These are phyloP conservation scores for Cheilosia pagana DNA, from an alignment of 2,888 invertebrate genomes.

Conservation along the genomic window DNA sequence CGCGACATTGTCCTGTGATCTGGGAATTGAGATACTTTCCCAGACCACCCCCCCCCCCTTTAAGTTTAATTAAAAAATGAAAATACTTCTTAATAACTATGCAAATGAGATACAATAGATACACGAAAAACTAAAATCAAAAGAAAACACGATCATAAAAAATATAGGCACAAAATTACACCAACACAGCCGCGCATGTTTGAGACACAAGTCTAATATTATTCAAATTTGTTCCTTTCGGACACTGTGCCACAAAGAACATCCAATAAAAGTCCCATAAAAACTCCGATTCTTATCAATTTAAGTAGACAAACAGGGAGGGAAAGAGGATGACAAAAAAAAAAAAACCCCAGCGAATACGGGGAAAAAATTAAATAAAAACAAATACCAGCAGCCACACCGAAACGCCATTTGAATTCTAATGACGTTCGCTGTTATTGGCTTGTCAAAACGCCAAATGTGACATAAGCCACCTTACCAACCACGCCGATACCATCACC, in stretches of 20 bases:
- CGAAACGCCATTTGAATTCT: slow-evolving; percentile 67
- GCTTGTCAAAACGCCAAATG: slow-evolving; percentile 51
- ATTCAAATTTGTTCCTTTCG: slow-evolving; percentile 60
- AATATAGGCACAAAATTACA: slow-evolving; percentile 30
- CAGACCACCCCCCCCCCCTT: background rate
- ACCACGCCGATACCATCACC: no score
- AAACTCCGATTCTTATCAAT: slow-evolving; percentile 72
- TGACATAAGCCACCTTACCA: slow-evolving; percentile 68
- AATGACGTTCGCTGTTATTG: slow-evolving; percentile 45
- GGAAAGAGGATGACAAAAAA: background rate
- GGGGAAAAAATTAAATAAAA: slow-evolving; percentile 20
- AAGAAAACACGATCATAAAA: slow-evolving; percentile 46
- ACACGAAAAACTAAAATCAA: slow-evolving; percentile 39
- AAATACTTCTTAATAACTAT: slow-evolving; percentile 66
- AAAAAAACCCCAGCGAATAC: background rate
- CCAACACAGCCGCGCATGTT: slow-evolving; percentile 4
- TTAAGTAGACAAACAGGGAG: slow-evolving; percentile 42
- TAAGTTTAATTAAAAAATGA: slow-evolving; percentile 43
- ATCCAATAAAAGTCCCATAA: slow-evolving; percentile 72
- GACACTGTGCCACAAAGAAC: slow-evolving; percentile 47
- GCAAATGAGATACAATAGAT: slow-evolving; percentile 63
- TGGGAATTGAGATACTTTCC: background rate
- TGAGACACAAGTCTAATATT: slow-evolving; percentile 25
- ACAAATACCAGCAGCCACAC: slow-evolving; percentile 62
- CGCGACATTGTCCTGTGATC: background rate